Conservation (phyloP, 2,113 vertebrate species). For the Ceratotherium simum region DNA sequence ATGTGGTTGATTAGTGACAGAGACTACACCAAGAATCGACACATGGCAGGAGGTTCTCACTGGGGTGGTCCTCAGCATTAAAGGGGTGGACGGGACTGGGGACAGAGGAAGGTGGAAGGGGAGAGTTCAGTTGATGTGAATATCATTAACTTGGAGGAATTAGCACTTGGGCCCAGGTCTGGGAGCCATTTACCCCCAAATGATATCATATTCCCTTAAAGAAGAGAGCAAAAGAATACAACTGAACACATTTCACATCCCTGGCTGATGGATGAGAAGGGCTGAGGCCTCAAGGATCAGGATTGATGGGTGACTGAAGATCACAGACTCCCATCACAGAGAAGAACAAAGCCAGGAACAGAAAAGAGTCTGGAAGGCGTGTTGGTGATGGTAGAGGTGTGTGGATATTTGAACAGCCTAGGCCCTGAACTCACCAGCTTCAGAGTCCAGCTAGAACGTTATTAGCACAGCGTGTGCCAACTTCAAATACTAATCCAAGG, state of each 20-base stretch:
- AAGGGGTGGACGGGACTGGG: no score
- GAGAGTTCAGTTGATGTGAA: not conserved
- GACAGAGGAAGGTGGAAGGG: not conserved
- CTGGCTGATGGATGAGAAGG: not conserved
- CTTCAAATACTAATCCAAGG: not conserved
- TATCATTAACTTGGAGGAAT: not conserved
- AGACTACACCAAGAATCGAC: not conserved
- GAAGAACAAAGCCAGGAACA: not conserved
- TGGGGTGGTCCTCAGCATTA: not conserved
- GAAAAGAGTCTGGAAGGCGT: not conserved
- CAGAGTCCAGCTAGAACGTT: not conserved
- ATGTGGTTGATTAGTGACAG: not conserved
- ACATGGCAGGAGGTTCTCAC: not conserved
- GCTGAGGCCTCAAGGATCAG: not conserved
- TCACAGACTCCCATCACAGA: not conserved
- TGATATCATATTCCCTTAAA: rapidly evolving
- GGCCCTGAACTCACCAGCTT: not conserved
- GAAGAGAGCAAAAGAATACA: not conserved
- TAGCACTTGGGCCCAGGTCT: no score
- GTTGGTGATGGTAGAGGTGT: not conserved
- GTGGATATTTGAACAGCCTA: not conserved
- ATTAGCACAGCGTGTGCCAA: not conserved
- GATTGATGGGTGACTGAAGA: not conserved
- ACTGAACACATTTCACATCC: not conserved
- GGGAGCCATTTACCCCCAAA: not conserved